A percentile compares a stretch with the other conserved stretches of the same genome.
These are phyloP conservation scores for Probaryconus sp. DNA, from an alignment of 1,140 invertebrate species.

Conservation along the genomic window DNA sequence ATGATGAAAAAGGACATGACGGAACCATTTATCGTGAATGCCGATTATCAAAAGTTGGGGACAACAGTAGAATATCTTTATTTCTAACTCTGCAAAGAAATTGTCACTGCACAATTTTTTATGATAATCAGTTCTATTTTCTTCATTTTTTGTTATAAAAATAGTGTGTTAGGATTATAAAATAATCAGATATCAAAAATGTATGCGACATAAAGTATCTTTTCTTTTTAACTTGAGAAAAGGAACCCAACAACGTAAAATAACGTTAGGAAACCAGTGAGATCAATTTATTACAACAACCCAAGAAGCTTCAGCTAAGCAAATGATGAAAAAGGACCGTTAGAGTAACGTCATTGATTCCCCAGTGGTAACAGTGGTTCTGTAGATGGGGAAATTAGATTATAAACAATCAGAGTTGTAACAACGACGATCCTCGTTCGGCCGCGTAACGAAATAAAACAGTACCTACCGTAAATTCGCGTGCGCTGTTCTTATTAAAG, in stretches of 20 bases:
- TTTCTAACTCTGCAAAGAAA: too few relatives aligned
- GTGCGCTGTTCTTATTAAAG: constrained; percentile 17
- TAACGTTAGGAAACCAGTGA: too few relatives aligned
- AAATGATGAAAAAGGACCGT: constrained; percentile 13
- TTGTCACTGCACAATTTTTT: too few relatives aligned
- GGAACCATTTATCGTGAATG: constrained; percentile 25
- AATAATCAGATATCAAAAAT: too few relatives aligned
- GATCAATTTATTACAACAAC: too few relatives aligned
- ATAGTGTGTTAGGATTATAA: too few relatives aligned
- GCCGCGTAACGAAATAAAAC: constrained; percentile 10
- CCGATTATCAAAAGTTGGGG: constrained; percentile 19
- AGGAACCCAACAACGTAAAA: too few relatives aligned
- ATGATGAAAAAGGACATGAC: constrained; percentile 33
- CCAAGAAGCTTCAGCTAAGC: not conserved
- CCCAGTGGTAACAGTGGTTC: constrained; percentile 1
- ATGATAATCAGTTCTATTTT: too few relatives aligned
- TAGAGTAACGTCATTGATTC: constrained; percentile 16
- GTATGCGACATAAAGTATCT: too few relatives aligned
- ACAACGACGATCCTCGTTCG: constrained; percentile 8
- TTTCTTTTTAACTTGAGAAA: too few relatives aligned
- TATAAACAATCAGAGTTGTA: constrained; percentile 20
- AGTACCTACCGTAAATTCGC: not conserved
- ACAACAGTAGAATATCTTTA: not conserved
- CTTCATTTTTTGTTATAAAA: too few relatives aligned
- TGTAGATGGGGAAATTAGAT: constrained; percentile 7